phyloP scores from a whole-genome alignment of 1,140 invertebrate genomes.

The Bombus terrestris region DNA sequence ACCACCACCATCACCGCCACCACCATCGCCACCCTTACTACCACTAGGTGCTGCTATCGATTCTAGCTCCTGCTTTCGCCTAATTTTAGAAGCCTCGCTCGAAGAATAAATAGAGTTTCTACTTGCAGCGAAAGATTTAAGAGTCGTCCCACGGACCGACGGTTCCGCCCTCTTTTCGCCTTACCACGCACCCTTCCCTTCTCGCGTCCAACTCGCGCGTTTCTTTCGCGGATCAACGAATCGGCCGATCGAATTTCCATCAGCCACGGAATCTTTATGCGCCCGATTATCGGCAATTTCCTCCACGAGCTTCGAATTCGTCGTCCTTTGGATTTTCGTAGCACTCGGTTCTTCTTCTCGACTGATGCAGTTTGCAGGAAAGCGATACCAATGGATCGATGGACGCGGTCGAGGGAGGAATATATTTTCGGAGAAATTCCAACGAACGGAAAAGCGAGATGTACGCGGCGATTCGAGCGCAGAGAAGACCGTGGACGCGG shows the following conservation, averaged over 20 bases:
- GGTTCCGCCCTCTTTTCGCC: background rate
- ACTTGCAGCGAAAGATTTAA: constrained; percentile 17
- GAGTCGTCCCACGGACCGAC: background rate
- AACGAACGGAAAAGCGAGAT: constrained; percentile 6
- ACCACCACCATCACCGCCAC: constrained; percentile 52
- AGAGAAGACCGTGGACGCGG: constrained; percentile 27
- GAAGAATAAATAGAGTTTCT: constrained; percentile 63
- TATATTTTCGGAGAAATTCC: too few relatives aligned
- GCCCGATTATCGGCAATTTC: too few relatives aligned
- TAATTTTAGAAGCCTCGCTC: constrained; percentile 73
- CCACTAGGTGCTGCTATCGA: constrained; percentile 72
- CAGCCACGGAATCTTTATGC: too few relatives aligned
- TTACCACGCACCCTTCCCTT: too few relatives aligned
- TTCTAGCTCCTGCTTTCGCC: constrained; percentile 77
- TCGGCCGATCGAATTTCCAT: too few relatives aligned
- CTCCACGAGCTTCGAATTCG: background rate
- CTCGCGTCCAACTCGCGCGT: background rate
- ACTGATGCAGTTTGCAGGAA: too few relatives aligned
- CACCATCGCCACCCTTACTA: constrained; percentile 32
- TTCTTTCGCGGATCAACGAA: background rate
- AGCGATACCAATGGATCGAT: too few relatives aligned
- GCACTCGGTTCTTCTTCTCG: too few relatives aligned
- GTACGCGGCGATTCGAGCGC: constrained; percentile 34
- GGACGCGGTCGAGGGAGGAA: too few relatives aligned
- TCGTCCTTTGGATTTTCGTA: too few relatives aligned